These are phyloP conservation scores for Deroplatys truncata DNA, from an alignment of 2,888 invertebrate species.

Conservation along the genomic window DNA sequence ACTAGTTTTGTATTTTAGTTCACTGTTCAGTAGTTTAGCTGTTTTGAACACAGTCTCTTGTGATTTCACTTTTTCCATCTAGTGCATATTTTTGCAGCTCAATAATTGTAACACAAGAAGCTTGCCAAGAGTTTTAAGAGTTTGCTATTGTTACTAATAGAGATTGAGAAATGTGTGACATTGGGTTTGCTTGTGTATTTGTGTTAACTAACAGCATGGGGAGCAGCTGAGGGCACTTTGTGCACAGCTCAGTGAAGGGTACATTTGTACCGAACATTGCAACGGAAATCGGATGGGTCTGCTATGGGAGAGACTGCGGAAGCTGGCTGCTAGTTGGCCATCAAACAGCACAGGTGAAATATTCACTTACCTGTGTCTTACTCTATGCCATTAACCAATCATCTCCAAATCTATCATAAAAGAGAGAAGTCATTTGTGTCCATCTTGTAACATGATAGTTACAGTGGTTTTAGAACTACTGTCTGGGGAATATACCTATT, in stretches of 20 bases:
- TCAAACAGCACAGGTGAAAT: conserved; percentile 25
- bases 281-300: conserved; percentile 36
- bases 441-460: too few species aligned
- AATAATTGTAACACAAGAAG: neutral
- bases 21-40: too few species aligned
- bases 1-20: too few species aligned
- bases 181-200: conserved; percentile 29
- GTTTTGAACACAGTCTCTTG: neutral
- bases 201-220: conserved; percentile 61
- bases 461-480: too few species aligned
- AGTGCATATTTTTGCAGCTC: neutral
- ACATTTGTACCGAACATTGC: conserved; percentile 34
- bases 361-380: neutral
- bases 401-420: neutral
- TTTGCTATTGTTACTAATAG: neutral
- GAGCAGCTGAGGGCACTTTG: conserved; percentile 45
- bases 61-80: conserved; percentile 2
- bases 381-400: neutral
- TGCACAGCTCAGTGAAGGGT: conserved; percentile 36
- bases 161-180: neutral
- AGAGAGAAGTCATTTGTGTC: neutral
- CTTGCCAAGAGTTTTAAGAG: neutral
- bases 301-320: conserved; percentile 50
- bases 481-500: too few species aligned
- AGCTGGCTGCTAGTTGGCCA: conserved; percentile 44